Percentiles rank a stretch among this genome's conserved stretches.
These are phyloP conservation scores for Aleadryas rufinucha DNA, from an alignment of 2,113 vertebrate species.

Conservation along the genomic window DNA sequence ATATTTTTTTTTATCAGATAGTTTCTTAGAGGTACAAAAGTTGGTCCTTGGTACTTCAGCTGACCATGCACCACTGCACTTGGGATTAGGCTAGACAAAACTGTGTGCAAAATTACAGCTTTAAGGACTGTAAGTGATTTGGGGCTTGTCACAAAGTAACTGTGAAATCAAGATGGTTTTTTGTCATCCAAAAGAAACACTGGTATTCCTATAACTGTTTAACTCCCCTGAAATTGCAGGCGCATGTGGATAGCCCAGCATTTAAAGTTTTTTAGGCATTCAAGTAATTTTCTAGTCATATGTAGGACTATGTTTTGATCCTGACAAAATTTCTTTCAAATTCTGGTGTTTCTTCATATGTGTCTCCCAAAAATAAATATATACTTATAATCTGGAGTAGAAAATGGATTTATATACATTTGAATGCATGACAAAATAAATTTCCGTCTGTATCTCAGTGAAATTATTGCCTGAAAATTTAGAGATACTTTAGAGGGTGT, in stretches of 20 bases:
- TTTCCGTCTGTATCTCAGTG: not conserved
- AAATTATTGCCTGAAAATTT: not conserved
- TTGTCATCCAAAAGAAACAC: not conserved
- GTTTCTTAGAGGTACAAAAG: not conserved
- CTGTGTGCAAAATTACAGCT: not conserved
- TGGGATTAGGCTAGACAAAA: not conserved
- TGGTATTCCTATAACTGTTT: not conserved
- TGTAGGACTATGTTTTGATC: fast-evolving
- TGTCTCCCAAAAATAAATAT: not conserved
- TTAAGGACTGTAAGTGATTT: not conserved
- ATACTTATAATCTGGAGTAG: not conserved
- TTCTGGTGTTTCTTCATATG: not conserved
- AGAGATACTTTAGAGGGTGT: not conserved
- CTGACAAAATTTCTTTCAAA: not conserved
- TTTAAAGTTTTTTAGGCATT: not conserved
- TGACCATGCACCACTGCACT: not conserved
- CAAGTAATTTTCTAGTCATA: not conserved
- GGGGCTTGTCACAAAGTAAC: not conserved
- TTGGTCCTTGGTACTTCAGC: not conserved
- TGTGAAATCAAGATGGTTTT: not conserved
- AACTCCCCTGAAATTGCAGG: not conserved
- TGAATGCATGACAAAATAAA: not conserved
- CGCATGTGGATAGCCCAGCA: not conserved
- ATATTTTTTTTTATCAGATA: not conserved
- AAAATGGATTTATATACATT: not conserved